Evolutionary conservation across 23 tunicate genomes (phyloP).

Genomic region (Aplidium turbinatum): DNA sequence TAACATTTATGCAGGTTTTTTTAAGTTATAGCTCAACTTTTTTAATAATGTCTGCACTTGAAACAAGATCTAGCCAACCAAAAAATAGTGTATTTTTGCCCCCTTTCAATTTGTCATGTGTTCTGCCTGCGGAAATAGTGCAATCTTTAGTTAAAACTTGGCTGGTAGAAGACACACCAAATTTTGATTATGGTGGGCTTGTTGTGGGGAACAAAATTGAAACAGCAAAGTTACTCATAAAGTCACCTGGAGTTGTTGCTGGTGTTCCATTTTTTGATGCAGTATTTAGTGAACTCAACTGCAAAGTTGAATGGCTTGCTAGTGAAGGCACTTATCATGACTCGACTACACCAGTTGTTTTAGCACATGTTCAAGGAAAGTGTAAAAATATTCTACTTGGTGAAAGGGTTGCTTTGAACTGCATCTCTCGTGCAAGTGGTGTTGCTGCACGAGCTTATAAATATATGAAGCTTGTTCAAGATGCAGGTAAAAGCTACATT

Average conservation of each 20-base stretch:
- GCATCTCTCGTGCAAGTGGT: constrained; percentile 64
- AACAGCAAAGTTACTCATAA: constrained; percentile 49
- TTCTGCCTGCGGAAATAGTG: constrained; percentile 33
- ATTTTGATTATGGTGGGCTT: constrained; percentile 61
- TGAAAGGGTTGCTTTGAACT: constrained; percentile 68
- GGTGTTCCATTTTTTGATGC: constrained; percentile 74
- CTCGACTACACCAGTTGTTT: not conserved
- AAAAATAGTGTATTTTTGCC: too few species aligned
- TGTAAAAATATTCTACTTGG: constrained; percentile 51
- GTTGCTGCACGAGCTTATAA: constrained; percentile 38
- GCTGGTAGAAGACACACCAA: constrained; percentile 66
- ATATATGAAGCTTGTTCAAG: not conserved
- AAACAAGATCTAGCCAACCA: too few species aligned
- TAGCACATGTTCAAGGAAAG: constrained; percentile 40
- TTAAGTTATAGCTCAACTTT: too few species aligned
- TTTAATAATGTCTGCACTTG: too few species aligned
- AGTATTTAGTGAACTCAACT: constrained; percentile 42
- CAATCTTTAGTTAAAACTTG: constrained; percentile 26
- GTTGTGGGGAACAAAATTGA: constrained; percentile 42
- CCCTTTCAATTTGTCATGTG: too few species aligned
- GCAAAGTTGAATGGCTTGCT: constrained; percentile 40
- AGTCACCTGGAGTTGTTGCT: constrained; percentile 50
- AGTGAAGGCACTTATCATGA: constrained; percentile 12
- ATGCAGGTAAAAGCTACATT: constrained; percentile 18
- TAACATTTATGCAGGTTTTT: too few species aligned